Base-by-base conservation (phyloP, 2,113 vertebrate species). In the Abramis brama region DNA sequence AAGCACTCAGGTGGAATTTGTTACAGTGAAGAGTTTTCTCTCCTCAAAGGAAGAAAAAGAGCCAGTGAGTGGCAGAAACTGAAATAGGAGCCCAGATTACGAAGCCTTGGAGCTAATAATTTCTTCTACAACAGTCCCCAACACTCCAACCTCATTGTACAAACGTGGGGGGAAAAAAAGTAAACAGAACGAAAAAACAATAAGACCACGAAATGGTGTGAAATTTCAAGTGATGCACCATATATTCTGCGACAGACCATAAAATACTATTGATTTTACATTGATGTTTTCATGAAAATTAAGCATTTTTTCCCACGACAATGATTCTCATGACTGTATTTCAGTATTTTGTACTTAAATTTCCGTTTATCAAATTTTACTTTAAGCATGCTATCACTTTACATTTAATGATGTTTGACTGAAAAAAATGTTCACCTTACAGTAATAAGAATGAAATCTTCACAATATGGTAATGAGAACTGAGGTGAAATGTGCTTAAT, bases 1-100 rank as follows among this genome's bases (percentile, higher is more conserved):
- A 85, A 66, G 59, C 74, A 77, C 73, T 70, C 84, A 71, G 62
- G 76, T 71, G 76, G 84, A 79, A 68, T 79, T 79, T 78, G 45
- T 71, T 70, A 52, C 74, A 85, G 30, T n/a, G 30, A n/a, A 71
- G 23, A 70, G 36, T 52, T 55, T 77, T 33, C 64, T 27, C 64
- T 85, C 11, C 75, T 59, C 62, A 80, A 30, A 79, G 55, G 52
- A 60, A 86, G 76, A 57, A 60, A 27, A 50, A 79, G 68, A 79
- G 66, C 19, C 15, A 6, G 47, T 55, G 76, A 79, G 19, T 70
- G 80, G 62, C 80, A 68, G n/a, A 82, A 52, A 47, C 27, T 13
- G 19, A 52, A 82, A 82, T 52, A 82, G 79, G 79, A 82, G 62
- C 45, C 27, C 27, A 82, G 62, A 82, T 82, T 68, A 70, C 64